Conservation (phyloP, 2,888 invertebrate species). For the Limenitis camilla region DNA sequence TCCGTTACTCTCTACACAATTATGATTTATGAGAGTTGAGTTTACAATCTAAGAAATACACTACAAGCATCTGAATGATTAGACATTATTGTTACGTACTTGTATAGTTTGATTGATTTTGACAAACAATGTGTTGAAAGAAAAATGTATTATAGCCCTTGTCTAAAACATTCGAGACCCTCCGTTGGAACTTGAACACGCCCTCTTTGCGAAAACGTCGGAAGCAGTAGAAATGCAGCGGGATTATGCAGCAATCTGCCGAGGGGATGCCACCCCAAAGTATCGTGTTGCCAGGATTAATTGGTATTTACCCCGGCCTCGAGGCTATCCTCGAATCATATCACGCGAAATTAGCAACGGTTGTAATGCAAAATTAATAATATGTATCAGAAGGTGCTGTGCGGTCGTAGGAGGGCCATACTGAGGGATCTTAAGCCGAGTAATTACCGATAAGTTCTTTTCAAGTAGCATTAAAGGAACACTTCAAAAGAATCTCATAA, state of each 20-base stretch:
- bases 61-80: too few species aligned
- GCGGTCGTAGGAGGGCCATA: constrained; percentile 25
- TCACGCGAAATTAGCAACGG: constrained; percentile 61
- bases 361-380: constrained; percentile 63
- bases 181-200: constrained; percentile 27
- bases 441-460: neutral
- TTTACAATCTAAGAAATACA: too few species aligned
- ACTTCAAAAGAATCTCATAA: constrained; percentile 4
- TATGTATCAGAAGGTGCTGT: constrained; percentile 34
- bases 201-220: constrained; percentile 50
- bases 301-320: constrained; percentile 63
- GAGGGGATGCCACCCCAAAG: constrained; percentile 43
- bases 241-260: constrained; percentile 65
- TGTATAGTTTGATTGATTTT: constrained; percentile 38
- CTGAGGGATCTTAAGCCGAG: neutral
- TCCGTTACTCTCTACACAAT: too few species aligned
- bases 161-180: constrained; percentile 40
- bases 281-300: constrained; percentile 71
- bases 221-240: constrained; percentile 68
- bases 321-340: constrained; percentile 55
- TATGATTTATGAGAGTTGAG: too few species aligned
- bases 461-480: neutral
- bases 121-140: constrained; percentile 52
- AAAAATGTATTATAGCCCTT: constrained; percentile 52
- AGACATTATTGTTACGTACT: neutral